Base-by-base conservation (phyloP, 2,888 invertebrate species). In the Nasonia oneida region DNA sequence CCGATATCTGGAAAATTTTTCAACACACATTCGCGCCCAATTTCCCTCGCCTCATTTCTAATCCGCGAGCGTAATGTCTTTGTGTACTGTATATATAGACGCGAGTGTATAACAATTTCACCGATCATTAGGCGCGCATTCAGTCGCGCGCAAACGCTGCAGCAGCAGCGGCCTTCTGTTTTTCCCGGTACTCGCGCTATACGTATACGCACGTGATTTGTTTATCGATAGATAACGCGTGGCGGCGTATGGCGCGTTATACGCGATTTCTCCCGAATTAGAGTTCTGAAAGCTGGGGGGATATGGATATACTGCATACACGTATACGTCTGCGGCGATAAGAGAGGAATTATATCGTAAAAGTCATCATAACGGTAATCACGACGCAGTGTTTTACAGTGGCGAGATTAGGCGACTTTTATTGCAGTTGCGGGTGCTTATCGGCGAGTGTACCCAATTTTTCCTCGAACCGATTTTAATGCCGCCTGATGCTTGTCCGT, bases 61-160 rank as follows among this genome's bases (percentile, higher is more conserved):
- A 67, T 67, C 12, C 12, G 12, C 12, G 12, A 1, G 50, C 73
- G 57, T 61, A n/a, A 74, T 64, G 61, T n/a, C 18, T 47, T 71
- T 79, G 33, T 33, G 8, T 29, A 29, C 37, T 37, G 37, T 29
- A 10, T 29, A 67, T 71, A 33, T 29, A 29, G 29, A 29, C 12
- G 53, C 39, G 37, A 15, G 39, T 29, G 37, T 50, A 79, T 42
- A 47, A 47, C 70, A 39, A 73, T 80, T 80, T 57, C 37, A 73
- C 23, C 71, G 80, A 23, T 71, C 80, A 80, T 80, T 73, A 80
- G 33, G 79, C 23, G 47, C 78, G 29, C 23, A 70, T 70, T 70
- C 67, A 70, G 12, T 70, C 47, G 77, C 29, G 29, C 64, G 37
- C 64, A 23, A 53, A 47, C 12, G 47, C 37, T 77, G 14, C 12